Conservation (phyloP, 1,140 invertebrate species). For the Steinernema khuongi region DNA sequence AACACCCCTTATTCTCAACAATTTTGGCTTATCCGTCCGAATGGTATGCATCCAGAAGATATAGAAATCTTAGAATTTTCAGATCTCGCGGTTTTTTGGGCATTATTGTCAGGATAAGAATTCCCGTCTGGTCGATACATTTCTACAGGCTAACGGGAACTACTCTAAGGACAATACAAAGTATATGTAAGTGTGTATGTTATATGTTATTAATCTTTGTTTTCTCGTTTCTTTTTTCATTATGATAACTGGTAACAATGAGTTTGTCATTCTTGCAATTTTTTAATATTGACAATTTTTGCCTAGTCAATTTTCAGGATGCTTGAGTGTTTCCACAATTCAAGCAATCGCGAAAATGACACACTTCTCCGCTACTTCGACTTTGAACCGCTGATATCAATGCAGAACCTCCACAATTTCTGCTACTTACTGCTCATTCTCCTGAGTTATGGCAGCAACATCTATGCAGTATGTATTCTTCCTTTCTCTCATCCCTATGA, state of each 20-base stretch:
- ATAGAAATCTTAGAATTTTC: too few relatives aligned
- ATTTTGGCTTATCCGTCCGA: not conserved
- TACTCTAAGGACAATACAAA: too few relatives aligned
- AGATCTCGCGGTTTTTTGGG: too few relatives aligned
- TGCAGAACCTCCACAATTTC: conserved; percentile 3
- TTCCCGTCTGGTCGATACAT: too few relatives aligned
- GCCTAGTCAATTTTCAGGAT: not conserved
- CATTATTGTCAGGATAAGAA: too few relatives aligned
- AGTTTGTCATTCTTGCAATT: not conserved
- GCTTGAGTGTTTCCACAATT: not conserved
- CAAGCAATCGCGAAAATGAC: conserved; percentile 1
- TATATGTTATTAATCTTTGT: too few relatives aligned
- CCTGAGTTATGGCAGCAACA: not conserved
- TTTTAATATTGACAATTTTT: too few relatives aligned
- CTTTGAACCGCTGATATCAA: not conserved
- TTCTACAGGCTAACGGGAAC: too few relatives aligned
- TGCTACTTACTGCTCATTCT: not conserved
- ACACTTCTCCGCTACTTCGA: not conserved
- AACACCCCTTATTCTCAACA: not conserved
- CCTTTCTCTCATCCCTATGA: not conserved
- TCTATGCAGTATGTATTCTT: conserved; percentile 6
- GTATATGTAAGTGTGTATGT: too few relatives aligned
- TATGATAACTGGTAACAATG: not conserved
- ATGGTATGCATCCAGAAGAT: not conserved
- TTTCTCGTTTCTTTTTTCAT: not conserved